phyloP scores from a whole-genome alignment of 2,113 vertebrate genomes.

The Phrynosoma blainvillii region DNA sequence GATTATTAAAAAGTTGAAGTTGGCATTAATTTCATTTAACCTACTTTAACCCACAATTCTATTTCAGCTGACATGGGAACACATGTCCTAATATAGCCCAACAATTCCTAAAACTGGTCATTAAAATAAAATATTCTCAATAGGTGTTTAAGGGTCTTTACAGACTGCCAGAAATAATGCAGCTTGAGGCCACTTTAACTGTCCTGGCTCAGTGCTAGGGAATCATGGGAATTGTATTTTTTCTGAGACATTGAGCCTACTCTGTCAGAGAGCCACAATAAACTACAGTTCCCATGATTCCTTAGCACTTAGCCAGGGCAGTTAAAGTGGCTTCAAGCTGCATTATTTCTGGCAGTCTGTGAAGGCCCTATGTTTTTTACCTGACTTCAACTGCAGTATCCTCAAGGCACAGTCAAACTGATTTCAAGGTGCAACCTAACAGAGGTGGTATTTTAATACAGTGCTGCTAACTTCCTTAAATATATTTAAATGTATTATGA shows the following conservation, averaged over 20 bases:
- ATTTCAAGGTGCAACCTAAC: background rate
- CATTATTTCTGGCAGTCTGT: too few species aligned
- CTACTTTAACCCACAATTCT: background rate
- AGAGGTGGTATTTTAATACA: background rate
- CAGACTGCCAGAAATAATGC: too few species aligned
- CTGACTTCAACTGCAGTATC: background rate
- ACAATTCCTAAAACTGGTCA: background rate
- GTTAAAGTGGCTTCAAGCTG: too few species aligned
- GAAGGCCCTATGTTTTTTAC: background rate
- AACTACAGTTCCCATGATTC: too few species aligned
- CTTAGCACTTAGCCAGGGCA: too few species aligned
- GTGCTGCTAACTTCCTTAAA: background rate
- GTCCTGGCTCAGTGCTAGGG: too few species aligned
- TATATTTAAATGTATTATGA: slow-evolving; percentile 13
- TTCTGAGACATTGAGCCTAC: too few species aligned
- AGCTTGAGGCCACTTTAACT: too few species aligned
- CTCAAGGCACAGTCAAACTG: background rate
- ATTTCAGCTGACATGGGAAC: background rate
- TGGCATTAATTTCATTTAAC: background rate
- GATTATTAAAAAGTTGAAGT: background rate
- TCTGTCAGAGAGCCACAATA: too few species aligned
- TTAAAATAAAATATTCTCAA: background rate
- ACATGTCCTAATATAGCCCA: background rate
- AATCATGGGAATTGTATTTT: too few species aligned
- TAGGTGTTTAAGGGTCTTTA: background rate